Percentiles rank a stretch among this genome's conserved stretches.
phyloP scores from a whole-genome alignment of 2,797 vertebrate genomes.

The Lagocephalus sceleratus region DNA sequence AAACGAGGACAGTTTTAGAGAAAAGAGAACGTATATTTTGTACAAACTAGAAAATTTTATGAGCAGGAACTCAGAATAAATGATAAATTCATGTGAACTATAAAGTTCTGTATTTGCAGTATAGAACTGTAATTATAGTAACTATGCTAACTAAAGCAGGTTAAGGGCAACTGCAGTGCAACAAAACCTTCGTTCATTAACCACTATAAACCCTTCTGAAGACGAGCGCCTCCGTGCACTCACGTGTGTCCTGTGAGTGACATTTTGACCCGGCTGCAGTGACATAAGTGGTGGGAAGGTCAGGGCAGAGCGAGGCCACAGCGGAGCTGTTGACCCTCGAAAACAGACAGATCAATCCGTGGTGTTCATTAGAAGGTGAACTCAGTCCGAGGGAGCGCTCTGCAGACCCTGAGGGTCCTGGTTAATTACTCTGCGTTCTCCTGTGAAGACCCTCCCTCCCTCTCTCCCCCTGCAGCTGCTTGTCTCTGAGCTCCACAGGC shows the following conservation, averaged over 20 bases:
- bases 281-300: slow-evolving; percentile 21
- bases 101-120: too few species aligned
- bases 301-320: slow-evolving; percentile 34
- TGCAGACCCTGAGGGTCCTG: slow-evolving; percentile 44
- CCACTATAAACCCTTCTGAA: too few species aligned
- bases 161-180: too few species aligned
- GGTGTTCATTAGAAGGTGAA: slow-evolving; percentile 51
- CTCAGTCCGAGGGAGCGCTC: slow-evolving; percentile 46
- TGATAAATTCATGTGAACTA: too few species aligned
- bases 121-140: too few species aligned
- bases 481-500: slow-evolving; percentile 50
- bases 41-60: not conserved
- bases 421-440: slow-evolving; percentile 57
- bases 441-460: slow-evolving; percentile 29
- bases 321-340: slow-evolving; percentile 34
- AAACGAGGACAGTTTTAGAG: not conserved
- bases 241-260: slow-evolving; percentile 13
- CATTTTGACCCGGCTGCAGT: slow-evolving; percentile 11
- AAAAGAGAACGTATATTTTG: not conserved
- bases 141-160: too few species aligned
- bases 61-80: too few species aligned
- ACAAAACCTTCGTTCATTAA: too few species aligned
- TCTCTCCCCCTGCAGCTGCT: slow-evolving; percentile 42
- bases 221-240: slow-evolving; percentile 16
- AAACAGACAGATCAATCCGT: slow-evolving; percentile 54